phyloP scores from a whole-genome alignment of 1,140 invertebrate genomes.

The Muscidifurax raptorellus region DNA sequence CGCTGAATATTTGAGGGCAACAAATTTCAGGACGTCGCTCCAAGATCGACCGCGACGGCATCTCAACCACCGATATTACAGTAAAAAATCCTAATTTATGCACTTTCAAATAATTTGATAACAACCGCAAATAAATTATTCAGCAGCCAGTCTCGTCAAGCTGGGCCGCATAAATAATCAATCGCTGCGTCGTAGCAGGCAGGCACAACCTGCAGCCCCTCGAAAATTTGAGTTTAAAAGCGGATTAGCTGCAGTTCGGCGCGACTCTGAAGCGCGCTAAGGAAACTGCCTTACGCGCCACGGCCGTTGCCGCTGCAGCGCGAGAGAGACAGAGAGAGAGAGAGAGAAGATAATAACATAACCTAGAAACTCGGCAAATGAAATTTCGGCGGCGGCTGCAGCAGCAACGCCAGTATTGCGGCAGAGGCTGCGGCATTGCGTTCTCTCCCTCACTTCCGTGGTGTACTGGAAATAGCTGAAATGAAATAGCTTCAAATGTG shows the following conservation, averaged over 20 bases:
- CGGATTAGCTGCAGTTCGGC: constrained; percentile 26
- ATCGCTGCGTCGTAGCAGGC: constrained; percentile 1
- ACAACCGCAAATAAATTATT: constrained; percentile 21
- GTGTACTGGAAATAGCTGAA: background rate
- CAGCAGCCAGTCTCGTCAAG: constrained; percentile 5
- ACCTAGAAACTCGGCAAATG: constrained; percentile 37
- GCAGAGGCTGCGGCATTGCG: background rate
- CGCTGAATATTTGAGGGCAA: too few relatives aligned
- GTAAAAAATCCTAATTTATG: constrained; percentile 13
- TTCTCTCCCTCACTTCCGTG: background rate
- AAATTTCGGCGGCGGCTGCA: constrained; percentile 13
- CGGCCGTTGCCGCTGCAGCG: background rate
- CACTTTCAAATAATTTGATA: constrained; percentile 12
- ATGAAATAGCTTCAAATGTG: constrained; percentile 25
- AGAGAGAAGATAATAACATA: constrained; percentile 34
- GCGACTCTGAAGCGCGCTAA: background rate
- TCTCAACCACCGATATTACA: too few relatives aligned
- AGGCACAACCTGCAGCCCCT: background rate
- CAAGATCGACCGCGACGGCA: too few relatives aligned
- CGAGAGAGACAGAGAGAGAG: background rate
- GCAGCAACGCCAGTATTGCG: background rate
- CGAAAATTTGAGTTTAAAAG: constrained; percentile 47
- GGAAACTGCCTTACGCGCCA: background rate
- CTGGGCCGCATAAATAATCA: constrained; percentile 33
- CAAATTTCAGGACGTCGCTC: too few relatives aligned